Conservation (phyloP, 2,113 vertebrate species). For the Odobenus rosmarus region DNA sequence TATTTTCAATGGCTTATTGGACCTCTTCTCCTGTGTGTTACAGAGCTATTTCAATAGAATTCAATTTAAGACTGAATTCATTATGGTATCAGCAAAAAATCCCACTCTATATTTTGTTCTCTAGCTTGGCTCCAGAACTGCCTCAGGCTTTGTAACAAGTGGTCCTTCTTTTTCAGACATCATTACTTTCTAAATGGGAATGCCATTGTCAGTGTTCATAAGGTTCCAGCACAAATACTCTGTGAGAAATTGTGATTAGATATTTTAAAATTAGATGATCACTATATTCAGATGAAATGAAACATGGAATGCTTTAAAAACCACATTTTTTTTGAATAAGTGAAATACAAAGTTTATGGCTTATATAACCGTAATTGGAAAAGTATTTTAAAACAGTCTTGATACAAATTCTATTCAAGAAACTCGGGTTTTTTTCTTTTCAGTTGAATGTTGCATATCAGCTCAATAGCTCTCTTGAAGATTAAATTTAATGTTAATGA, state of each 20-base stretch:
- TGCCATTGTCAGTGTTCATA: background rate
- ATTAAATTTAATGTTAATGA: background rate
- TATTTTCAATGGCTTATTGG: background rate
- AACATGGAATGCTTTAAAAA: background rate
- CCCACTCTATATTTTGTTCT: background rate
- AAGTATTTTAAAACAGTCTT: slow-evolving; percentile 18
- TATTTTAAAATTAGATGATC: background rate
- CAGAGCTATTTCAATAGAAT: background rate
- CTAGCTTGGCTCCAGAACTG: background rate
- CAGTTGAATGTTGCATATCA: background rate
- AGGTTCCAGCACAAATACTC: background rate
- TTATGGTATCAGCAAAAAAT: background rate
- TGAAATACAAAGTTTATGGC: background rate
- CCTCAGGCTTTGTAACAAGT: background rate
- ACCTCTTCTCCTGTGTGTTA: background rate
- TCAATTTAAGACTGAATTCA: background rate
- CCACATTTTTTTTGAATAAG: background rate
- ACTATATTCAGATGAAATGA: background rate
- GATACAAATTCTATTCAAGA: slow-evolving; percentile 35
- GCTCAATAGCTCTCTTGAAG: background rate
- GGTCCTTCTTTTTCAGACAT: background rate
- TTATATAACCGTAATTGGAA: background rate
- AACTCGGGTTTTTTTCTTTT: background rate
- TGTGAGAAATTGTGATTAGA: background rate
- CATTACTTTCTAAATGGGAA: background rate